A percentile compares a stretch with the other conserved stretches of the same genome.
These are phyloP conservation scores for Andricus grossulariae DNA, from an alignment of 1,140 invertebrate species.

Conservation along the genomic window DNA sequence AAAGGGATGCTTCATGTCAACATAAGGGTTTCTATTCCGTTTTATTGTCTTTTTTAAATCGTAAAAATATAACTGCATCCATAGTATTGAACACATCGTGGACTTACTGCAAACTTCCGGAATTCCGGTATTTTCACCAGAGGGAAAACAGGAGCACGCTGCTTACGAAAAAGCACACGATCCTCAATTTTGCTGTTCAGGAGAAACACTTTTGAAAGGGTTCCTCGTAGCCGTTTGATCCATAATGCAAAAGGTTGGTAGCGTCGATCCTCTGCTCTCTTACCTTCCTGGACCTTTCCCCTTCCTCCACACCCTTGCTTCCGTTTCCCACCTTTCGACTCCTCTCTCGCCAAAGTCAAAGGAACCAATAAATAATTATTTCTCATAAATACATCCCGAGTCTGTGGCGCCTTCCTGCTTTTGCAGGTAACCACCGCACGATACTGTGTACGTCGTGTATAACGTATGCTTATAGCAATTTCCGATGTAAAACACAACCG, in stretches of 20 bases:
- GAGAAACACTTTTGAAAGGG: constrained; percentile 6
- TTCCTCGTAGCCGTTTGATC: constrained; percentile 22
- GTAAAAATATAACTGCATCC: not conserved
- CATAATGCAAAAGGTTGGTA: constrained; percentile 25
- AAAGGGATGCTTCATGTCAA: too few relatives aligned
- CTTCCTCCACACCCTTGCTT: not conserved
- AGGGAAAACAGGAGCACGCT: not conserved
- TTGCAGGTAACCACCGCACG: not conserved
- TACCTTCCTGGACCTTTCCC: constrained; percentile 20
- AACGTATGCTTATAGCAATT: not conserved
- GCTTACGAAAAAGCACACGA: not conserved
- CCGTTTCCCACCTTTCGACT: not conserved
- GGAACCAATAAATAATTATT: constrained; percentile 29
- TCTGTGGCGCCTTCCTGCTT: constrained; percentile 26
- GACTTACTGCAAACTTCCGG: not conserved
- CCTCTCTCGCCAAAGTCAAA: constrained; percentile 26
- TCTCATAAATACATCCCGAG: constrained; percentile 24
- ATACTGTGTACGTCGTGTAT: not conserved
- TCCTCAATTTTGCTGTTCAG: constrained; percentile 4
- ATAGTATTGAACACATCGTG: constrained; percentile 5
- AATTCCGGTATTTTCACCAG: not conserved
- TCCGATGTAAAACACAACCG: constrained; percentile 4
- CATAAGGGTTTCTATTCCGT: too few relatives aligned
- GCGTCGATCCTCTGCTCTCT: constrained; percentile 13
- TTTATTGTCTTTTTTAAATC: too few relatives aligned